Base-by-base conservation (phyloP, 2,113 vertebrate genomes). In the Lamprotornis superbus region DNA sequence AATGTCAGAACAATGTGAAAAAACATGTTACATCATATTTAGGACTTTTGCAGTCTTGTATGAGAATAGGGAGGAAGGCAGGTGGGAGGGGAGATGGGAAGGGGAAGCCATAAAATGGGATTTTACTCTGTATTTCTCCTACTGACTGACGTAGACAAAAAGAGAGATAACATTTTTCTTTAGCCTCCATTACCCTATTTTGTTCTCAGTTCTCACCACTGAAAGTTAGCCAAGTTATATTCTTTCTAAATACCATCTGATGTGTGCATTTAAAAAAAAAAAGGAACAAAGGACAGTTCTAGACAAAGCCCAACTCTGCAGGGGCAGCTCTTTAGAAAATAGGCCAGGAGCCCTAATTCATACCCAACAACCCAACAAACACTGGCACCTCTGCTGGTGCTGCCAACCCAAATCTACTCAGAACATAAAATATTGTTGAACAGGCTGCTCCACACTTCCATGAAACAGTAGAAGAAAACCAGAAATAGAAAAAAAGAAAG, bases 11-110 rank as follows among this genome's bases (percentile, higher is more conserved):
- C 63, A 87, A 90, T 70, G 63, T 70, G 50, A 73, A 83, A 94
- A 87, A 85, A 44, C 25, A 80, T 2, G 3, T 80, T 83, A 73
- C 42, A 30, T 77, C 67, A 70, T 50, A 92, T 74, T 89, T 87
- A 95, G 64, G 63, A 80, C 71, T 83, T 85, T 15, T 94, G 37
- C 59, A 85, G 70, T 68, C 50, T n/a, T 59, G 18, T 31, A 39
- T 44, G 46, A 95, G 55, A 94, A 85, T 20, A 68, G 50, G 33
- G 60, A 95, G 67, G 61, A 93, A 93, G 68, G 55, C 39, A 89
- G 71, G 59, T 73, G 39, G 85, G 59, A 94, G 49, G 28, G 46
- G 30, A 95, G 74, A 89, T 91, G 93, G 53, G 42, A 94, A 95
- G 17, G 12, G 63, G 67, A 96, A 95, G 46, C 78, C 78, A 87